Conservation (phyloP, 2,113 vertebrate genomes). For the Gobiocypris rarus region DNA sequence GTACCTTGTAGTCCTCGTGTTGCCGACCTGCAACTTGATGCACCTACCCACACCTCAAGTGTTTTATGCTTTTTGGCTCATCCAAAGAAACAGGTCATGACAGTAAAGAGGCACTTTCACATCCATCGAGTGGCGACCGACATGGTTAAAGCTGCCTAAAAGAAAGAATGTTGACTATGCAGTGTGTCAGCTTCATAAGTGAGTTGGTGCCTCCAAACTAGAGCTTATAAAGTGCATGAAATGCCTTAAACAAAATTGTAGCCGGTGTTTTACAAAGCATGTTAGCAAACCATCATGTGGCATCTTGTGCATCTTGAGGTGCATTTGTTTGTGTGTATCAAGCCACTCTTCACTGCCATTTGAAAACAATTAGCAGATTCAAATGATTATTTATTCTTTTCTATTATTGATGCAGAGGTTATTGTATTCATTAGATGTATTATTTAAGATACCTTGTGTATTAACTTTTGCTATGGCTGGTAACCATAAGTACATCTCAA, state of each 20-base stretch:
- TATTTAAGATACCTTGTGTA: conserved; percentile 94
- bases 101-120: conserved; percentile 28
- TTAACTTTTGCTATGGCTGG: conserved; percentile 95
- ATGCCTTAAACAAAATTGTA: conserved; percentile 23
- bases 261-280: conserved; percentile 38
- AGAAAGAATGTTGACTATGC: conserved; percentile 15
- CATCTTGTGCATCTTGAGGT: conserved; percentile 42
- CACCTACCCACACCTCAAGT: conserved; percentile 33
- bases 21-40: not conserved
- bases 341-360: conserved; percentile 70
- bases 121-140: not conserved
- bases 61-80: not conserved
- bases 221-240: conserved; percentile 28
- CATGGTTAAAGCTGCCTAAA: not conserved
- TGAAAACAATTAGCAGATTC: conserved; percentile 77
- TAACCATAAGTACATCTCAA: conserved; percentile 89
- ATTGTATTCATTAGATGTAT: conserved; percentile 83
- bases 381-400: conserved; percentile 90
- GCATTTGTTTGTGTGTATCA: conserved; percentile 39
- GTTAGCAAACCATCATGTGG: conserved; percentile 48
- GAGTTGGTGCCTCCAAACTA: not conserved
- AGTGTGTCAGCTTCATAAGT: not conserved
- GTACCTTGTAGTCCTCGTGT: not conserved
- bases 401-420: conserved; percentile 79
- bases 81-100: conserved; percentile 39